Base-by-base conservation (phyloP, 2,888 invertebrate genomes). In the Pemphredon lugubris region DNA sequence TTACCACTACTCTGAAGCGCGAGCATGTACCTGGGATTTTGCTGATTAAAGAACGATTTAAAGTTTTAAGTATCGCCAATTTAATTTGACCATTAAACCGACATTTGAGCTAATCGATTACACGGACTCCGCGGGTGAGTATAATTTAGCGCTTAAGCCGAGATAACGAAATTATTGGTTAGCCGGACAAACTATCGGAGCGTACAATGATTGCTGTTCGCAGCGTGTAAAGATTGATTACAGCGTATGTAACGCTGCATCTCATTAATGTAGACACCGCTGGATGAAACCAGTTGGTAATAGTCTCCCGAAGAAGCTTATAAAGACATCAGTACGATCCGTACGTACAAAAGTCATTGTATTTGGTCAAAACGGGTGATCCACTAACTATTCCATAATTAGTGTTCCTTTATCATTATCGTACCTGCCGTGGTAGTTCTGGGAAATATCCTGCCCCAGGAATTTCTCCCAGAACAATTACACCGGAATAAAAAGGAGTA, bases 291-390 rank as follows among this genome's bases (percentile, higher is more conserved):
- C 32, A 51, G 16, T 37, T 34, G 30, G 9, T 34, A 45, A 58
- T 55, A 45, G 32, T n/a, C 40, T 39, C 50, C 39, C 18, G 30
- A 14, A 57, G 50, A 14, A 45, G 51, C 39, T 53, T 68, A 65
- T 68, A 57, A 58, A 68, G 68, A 65, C 68, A 39, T 65, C 51
- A 66, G 57, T 65, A 45, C 58, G 55, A 66, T 66, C 58, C 51
- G 66, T 53, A 26, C 51, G 26, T 40, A 67, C 58, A 45, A 26
- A 67, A 69, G n/a, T n/a, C n/a, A n/a, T n/a, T n/a, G n/a, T n/a
- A n/a, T n/a, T n/a, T n/a, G n/a, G n/a, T n/a, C n/a, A n/a, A n/a
- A n/a, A n/a, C n/a, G n/a, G n/a, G n/a, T n/a, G n/a, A n/a, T n/a
- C n/a, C n/a, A n/a, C n/a, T n/a, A n/a, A n/a, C n/a, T n/a, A n/a